Percentiles rank a stretch among this genome's conserved stretches.
Conservation (phyloP, 2,888 invertebrate species). For the Strigamia crassipes region DNA sequence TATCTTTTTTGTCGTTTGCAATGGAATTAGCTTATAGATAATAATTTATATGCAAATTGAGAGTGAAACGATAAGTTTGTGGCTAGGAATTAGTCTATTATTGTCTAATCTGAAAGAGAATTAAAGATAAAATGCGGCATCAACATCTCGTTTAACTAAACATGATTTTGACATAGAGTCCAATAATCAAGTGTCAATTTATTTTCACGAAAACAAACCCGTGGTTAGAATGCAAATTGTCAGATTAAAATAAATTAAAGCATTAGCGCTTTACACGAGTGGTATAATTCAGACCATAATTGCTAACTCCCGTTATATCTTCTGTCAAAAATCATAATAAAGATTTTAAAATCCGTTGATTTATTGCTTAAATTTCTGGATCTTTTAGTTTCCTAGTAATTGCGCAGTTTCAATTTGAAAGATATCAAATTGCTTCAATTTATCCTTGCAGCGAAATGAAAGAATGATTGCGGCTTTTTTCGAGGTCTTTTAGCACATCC, state of each 20-base stretch:
- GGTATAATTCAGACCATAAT: background rate
- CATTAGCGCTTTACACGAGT: background rate
- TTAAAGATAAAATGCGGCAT: constrained; percentile 6
- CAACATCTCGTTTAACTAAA: constrained; percentile 13
- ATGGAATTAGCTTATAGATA: background rate
- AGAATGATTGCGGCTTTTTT: background rate
- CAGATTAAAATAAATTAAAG: constrained; percentile 11
- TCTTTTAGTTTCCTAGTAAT: background rate
- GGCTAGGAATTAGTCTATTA: constrained; percentile 19
- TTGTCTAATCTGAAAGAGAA: constrained; percentile 30
- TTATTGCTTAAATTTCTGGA: too few relatives aligned
- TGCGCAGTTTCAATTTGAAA: background rate
- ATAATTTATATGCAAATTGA: constrained; percentile 32
- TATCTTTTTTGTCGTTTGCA: background rate
- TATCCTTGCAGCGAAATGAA: constrained; percentile 7
- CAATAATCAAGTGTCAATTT: constrained; percentile 32
- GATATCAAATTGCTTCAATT: background rate
- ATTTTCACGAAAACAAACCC: background rate
- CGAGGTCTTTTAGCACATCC: background rate
- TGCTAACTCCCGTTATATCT: too few relatives aligned
- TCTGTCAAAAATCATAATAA: too few relatives aligned
- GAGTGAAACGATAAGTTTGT: constrained; percentile 8
- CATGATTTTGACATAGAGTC: background rate
- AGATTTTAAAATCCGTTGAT: too few relatives aligned
- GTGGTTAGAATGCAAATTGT: background rate